Conservation (phyloP, 2,797 vertebrate species). For the Bovichtus diacanthus region DNA sequence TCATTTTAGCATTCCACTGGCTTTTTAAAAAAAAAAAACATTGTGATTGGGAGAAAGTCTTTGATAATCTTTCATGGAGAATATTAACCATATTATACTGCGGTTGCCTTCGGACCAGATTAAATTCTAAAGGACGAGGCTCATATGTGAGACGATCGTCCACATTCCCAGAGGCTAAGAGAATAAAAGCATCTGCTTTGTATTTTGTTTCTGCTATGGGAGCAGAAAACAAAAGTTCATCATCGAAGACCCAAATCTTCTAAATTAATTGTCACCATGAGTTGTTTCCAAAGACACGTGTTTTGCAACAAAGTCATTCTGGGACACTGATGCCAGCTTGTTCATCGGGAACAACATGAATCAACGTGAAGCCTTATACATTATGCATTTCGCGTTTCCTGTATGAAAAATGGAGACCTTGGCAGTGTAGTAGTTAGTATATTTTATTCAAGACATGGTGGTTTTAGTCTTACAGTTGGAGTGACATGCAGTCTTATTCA, state of each 20-base stretch:
- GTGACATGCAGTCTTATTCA: slow-evolving; percentile 28
- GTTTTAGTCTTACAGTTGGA: slow-evolving; percentile 17
- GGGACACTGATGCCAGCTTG: slow-evolving; percentile 7
- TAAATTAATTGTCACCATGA: slow-evolving; percentile 33
- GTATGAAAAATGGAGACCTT: neutral
- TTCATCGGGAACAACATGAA: neutral
- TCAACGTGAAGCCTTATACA: neutral
- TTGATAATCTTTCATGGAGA: slow-evolving; percentile 21
- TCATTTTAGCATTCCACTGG: neutral
- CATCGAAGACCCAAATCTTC: slow-evolving; percentile 20
- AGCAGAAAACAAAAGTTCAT: slow-evolving; percentile 31
- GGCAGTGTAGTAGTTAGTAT: neutral
- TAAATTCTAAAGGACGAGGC: slow-evolving; percentile 11
- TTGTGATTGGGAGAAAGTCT: slow-evolving; percentile 10
- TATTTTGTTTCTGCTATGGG: slow-evolving; percentile 33
- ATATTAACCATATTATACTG: neutral
- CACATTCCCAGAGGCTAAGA: slow-evolving; percentile 27
- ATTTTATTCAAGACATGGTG: slow-evolving; percentile 27
- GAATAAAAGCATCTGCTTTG: slow-evolving; percentile 36
- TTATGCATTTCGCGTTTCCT: neutral
- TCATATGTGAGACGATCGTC: neutral
- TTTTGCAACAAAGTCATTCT: slow-evolving; percentile 27
- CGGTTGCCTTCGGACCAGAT: slow-evolving; percentile 23
- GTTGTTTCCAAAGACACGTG: neutral
- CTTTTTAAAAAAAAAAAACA: neutral